Evolutionary conservation across 2,797 vertebrate genomes (phyloP).

Genomic region (Thalassophryne amazonica): DNA sequence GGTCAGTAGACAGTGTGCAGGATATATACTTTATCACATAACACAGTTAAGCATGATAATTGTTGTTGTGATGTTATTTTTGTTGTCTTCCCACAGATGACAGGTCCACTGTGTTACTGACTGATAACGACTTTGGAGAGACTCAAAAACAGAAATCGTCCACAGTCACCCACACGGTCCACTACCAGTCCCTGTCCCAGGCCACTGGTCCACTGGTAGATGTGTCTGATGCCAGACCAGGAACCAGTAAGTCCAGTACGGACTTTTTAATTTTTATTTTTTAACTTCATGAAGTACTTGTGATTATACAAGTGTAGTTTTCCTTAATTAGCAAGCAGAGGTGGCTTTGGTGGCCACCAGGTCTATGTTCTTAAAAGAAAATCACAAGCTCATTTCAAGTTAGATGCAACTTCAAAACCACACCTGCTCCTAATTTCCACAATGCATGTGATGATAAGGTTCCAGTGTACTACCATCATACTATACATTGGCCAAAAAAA

Average conservation of each 20-base stretch:
- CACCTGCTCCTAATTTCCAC: too few species aligned
- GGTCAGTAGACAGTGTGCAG: constrained; percentile 70
- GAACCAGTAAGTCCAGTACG: constrained; percentile 93
- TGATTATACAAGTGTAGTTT: neutral
- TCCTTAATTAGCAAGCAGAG: too few species aligned
- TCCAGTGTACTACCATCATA: too few species aligned
- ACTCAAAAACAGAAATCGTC: constrained; percentile 95
- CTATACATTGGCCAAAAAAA: too few species aligned
- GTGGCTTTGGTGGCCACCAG: too few species aligned
- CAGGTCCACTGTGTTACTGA: constrained; percentile 94
- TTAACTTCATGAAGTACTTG: constrained; percentile 8
- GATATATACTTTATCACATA: neutral
- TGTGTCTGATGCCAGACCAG: constrained; percentile 94
- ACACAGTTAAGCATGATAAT: neutral
- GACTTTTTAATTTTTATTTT: constrained; percentile 40
- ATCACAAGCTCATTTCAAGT: too few species aligned
- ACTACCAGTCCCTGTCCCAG: constrained; percentile 96
- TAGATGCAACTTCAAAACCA: too few species aligned
- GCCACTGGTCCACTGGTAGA: constrained; percentile 95
- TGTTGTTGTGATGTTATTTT: neutral
- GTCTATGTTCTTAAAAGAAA: too few species aligned
- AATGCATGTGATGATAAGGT: too few species aligned
- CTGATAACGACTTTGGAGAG: constrained; percentile 96
- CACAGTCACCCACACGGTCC: constrained; percentile 95
- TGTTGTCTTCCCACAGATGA: constrained; percentile 79